These are phyloP conservation scores for Tortricodes alternella DNA, from an alignment of 2,888 invertebrate genomes.

Conservation along the genomic window DNA sequence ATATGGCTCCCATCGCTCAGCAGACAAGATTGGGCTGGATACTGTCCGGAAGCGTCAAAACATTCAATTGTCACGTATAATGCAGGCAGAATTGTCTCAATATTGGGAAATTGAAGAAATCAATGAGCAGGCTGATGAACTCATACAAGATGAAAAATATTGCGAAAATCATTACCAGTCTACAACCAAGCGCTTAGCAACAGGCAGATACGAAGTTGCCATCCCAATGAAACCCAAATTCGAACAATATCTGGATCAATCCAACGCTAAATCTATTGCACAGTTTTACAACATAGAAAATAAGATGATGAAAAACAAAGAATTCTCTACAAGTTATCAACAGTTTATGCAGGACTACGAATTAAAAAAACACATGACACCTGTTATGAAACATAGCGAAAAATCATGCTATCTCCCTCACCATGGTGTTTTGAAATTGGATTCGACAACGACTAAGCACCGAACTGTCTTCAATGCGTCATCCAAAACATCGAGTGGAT, in stretches of 20 bases:
- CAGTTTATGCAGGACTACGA: slow-evolving; percentile 19
- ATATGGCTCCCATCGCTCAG: slow-evolving; percentile 22
- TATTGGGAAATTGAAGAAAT: slow-evolving; percentile 16
- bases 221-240: slow-evolving; percentile 5
- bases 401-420: slow-evolving; percentile 19
- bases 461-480: slow-evolving; percentile 12
- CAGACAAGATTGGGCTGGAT: slow-evolving; percentile 23
- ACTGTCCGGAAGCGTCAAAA: slow-evolving; percentile 25
- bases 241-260: background rate
- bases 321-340: background rate
- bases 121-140: background rate
- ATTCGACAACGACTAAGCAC: background rate
- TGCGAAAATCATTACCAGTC: slow-evolving; percentile 5
- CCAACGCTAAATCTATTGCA: background rate
- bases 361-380: slow-evolving; percentile 6
- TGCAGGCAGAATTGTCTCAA: slow-evolving; percentile 8
- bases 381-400: background rate
- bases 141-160: background rate
- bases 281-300: background rate
- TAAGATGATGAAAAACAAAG: background rate
- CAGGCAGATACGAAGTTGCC: slow-evolving; percentile 9
- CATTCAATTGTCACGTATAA: slow-evolving; percentile 27
- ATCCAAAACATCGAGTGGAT: background rate
- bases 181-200: background rate
- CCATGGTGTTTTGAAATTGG: background rate